Base-by-base conservation (phyloP, 2,888 invertebrate genomes). In the Chironomus tentans region DNA sequence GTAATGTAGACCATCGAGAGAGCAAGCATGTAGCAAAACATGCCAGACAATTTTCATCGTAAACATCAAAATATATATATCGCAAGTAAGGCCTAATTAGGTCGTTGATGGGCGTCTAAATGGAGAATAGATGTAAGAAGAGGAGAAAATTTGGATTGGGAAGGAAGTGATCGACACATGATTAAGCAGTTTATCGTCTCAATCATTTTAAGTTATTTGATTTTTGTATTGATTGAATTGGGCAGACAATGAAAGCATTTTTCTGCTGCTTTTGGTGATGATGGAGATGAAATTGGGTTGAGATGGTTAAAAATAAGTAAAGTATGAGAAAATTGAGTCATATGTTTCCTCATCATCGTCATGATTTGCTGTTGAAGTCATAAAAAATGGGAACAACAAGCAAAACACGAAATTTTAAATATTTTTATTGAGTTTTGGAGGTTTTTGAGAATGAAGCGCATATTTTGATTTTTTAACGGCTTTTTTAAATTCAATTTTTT, bases 141-240 rank as follows among this genome's bases (percentile, higher is more conserved):
- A 71, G 6, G 24, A 50, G 28, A 50, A 5, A 15, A 38, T 38
- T 38, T 38, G 38, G 38, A 38, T 38, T 38, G 38, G 38, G 21
- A 28, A 48, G 71, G 71, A 71, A 71, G 48, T 71, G 70, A 24
- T 46, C 70, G 70, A 38, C 70, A 70, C 38, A 38, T 50, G 50
- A 50, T 24, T 50, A 50, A 70, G 50, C 70, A 70, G 70, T 70
- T 70, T 48, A 70, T 71, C 22, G n/a, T 28, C n/a, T 22, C 70
- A 48, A 47, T 70, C 68, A 28, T 15, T 56, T 56, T n/a, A 15
- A 56, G n/a, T 15, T 15, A 56, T 56, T 68, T 46, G 38, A 22
- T 18, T 7, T 38, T 38, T 38, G 6, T 18, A 21, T 65, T 65
- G 24, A 24, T 65, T 28, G 68, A 68, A 18, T 21, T 21, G 65